These are phyloP conservation scores for Dolichomitus sp. DNA, from an alignment of 2,888 invertebrate genomes.

Conservation along the genomic window DNA sequence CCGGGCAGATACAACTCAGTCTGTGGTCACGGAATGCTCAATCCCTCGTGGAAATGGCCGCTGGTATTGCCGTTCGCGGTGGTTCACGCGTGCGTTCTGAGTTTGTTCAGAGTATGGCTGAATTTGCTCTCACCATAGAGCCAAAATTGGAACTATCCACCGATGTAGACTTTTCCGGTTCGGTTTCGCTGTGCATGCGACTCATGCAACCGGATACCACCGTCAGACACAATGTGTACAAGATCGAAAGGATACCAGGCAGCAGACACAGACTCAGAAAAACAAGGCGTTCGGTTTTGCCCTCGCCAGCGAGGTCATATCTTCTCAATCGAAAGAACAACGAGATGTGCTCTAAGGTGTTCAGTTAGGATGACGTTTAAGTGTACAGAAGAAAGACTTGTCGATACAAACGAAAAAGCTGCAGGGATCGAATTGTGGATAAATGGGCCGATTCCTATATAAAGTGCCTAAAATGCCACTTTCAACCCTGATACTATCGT, in stretches of 20 bases:
- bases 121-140: conserved; percentile 90
- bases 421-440: neutral
- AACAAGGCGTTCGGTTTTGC: conserved; percentile 87
- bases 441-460: neutral
- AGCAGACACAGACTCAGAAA: conserved; percentile 89
- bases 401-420: conserved; percentile 19
- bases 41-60: conserved; percentile 91
- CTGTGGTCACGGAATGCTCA: conserved; percentile 94
- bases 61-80: conserved; percentile 90
- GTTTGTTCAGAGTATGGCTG: conserved; percentile 90
- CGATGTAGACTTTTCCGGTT: conserved; percentile 92
- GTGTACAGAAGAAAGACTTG: conserved; percentile 48
- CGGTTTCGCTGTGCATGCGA: conserved; percentile 92
- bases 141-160: conserved; percentile 91
- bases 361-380: conserved; percentile 71
- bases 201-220: conserved; percentile 90
- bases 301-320: conserved; percentile 91
- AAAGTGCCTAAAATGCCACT: neutral
- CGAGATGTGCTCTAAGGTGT: conserved; percentile 89
- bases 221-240: conserved; percentile 89
- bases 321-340: conserved; percentile 93
- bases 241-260: conserved; percentile 90
- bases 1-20: conserved; percentile 93
- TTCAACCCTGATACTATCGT: conserved; percentile 3
- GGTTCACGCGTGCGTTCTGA: conserved; percentile 89